A percentile compares a stretch with the other conserved stretches of the same genome.
These are phyloP conservation scores for Axea sp. DNA, from an alignment of 2,888 invertebrate genomes.

Conservation along the genomic window DNA sequence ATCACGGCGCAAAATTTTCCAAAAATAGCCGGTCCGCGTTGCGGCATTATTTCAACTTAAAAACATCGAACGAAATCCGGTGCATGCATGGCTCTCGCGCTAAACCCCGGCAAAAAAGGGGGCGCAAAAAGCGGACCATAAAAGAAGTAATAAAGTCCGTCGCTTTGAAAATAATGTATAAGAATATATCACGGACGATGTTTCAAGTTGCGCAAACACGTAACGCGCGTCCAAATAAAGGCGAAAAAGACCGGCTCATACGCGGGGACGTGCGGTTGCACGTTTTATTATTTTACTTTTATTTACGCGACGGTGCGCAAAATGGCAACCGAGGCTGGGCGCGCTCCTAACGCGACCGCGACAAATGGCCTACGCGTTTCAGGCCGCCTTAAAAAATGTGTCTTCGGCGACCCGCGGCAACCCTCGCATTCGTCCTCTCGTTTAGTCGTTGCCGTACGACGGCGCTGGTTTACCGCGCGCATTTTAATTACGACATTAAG, in stretches of 20 bases:
- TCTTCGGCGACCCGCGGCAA: conserved; percentile 20
- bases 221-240: conserved; percentile 37
- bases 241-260: conserved; percentile 33
- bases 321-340: conserved; percentile 1
- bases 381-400: conserved; percentile 62
- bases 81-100: conserved; percentile 26
- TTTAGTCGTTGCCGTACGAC: conserved; percentile 68
- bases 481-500: conserved; percentile 76
- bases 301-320: conserved; percentile 30
- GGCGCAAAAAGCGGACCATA: conserved; percentile 27
- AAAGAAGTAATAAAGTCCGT: conserved; percentile 48
- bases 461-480: conserved; percentile 71
- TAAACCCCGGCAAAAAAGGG: conserved; percentile 9
- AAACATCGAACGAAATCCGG: conserved; percentile 43
- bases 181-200: conserved; percentile 51
- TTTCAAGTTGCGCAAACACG: conserved; percentile 52
- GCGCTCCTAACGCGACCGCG: conserved; percentile 30
- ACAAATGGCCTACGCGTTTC: conserved; percentile 66
- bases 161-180: conserved; percentile 50
- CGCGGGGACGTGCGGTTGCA: conserved; percentile 9
- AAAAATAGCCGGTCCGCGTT: conserved; percentile 23
- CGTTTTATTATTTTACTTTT: conserved; percentile 20
- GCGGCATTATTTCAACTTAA: conserved; percentile 41
- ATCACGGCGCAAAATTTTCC: conserved; percentile 37
- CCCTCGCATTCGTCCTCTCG: conserved; percentile 62